These are phyloP conservation scores for Pocota personata DNA, from an alignment of 2,888 invertebrate genomes.

Conservation along the genomic window DNA sequence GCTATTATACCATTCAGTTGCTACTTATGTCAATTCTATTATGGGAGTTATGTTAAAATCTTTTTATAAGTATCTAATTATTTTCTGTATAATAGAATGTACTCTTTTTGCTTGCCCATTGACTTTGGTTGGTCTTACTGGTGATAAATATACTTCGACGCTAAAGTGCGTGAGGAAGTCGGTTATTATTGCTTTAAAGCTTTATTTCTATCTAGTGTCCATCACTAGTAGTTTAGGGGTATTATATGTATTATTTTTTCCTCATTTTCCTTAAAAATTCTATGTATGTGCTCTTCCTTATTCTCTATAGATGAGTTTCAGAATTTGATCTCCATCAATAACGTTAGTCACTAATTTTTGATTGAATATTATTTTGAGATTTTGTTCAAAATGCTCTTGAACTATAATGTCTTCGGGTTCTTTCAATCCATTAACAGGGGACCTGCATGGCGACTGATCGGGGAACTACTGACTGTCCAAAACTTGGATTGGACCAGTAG, in stretches of 20 bases:
- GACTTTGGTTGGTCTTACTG: too few species aligned
- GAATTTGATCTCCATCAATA: conserved; percentile 14
- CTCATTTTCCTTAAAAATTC: conserved; percentile 12
- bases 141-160: neutral
- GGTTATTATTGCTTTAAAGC: neutral
- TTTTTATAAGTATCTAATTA: too few species aligned
- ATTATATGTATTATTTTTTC: conserved; percentile 10
- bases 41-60: too few species aligned
- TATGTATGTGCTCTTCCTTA: conserved; percentile 5
- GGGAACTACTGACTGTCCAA: too few species aligned
- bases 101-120: too few species aligned
- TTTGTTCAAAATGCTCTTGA: neutral
- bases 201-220: conserved; percentile 8
- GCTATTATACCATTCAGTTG: too few species aligned
- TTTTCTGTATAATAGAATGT: too few species aligned
- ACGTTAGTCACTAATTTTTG: conserved; percentile 8
- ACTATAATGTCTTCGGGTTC: conserved; percentile 3
- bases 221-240: neutral
- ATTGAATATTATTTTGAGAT: neutral
- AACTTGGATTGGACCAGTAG: too few species aligned
- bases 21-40: too few species aligned
- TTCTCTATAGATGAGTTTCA: conserved; percentile 9
- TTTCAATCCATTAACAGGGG: conserved; percentile 5
- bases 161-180: neutral
- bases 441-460: too few species aligned